phyloP scores from a whole-genome alignment of 2,113 vertebrate species.

The Coracopsis vasa region DNA sequence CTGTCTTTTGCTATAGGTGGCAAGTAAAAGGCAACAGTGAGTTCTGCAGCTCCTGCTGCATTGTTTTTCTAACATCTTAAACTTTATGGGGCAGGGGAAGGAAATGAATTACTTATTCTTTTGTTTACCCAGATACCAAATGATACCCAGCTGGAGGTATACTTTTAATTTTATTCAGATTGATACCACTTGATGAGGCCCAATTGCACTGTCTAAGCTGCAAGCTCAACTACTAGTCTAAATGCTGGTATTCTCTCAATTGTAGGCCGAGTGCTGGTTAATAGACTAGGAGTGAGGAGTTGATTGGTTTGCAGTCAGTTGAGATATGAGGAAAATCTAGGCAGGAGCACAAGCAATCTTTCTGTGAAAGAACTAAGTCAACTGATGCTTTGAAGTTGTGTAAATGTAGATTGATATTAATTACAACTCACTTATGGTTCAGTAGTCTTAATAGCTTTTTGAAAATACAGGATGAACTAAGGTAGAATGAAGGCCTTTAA shows the following conservation, averaged over 20 bases:
- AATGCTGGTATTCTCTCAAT: background rate
- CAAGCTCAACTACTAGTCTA: background rate
- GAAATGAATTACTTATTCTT: background rate
- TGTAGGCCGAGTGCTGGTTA: background rate
- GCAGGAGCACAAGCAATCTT: background rate
- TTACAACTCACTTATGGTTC: background rate
- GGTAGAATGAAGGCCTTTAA: background rate
- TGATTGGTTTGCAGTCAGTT: background rate
- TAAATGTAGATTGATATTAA: background rate
- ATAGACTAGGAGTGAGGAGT: background rate
- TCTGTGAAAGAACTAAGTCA: background rate
- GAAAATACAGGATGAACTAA: background rate
- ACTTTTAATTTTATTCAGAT: background rate
- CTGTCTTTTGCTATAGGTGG: background rate
- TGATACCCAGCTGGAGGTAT: background rate
- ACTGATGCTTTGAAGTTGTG: background rate
- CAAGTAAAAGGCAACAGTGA: background rate
- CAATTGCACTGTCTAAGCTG: background rate
- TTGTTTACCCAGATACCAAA: background rate
- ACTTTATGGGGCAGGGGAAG: background rate
- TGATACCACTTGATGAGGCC: background rate
- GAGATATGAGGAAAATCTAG: background rate
- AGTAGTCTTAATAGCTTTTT: background rate
- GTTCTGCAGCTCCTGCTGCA: background rate
- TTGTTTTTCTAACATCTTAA: background rate